Base-by-base conservation (phyloP, 35 echinoderm and acorn worm genomes). In the Ophioderma brevispina region DNA sequence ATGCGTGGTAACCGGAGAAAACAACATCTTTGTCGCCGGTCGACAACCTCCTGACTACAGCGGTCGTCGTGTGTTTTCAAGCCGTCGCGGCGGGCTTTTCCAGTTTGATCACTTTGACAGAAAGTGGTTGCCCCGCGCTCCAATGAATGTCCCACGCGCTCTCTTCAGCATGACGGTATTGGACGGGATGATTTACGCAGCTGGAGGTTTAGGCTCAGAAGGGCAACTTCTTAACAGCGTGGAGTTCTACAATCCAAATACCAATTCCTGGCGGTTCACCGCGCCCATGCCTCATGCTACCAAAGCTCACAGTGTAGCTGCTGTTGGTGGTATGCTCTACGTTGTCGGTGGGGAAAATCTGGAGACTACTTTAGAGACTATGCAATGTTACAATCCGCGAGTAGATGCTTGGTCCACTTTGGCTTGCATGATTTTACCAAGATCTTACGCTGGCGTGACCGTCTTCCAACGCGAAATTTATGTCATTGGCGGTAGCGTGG, bases 21-120 rank as follows among this genome's bases (percentile, higher is more conserved):
- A 99, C 82, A 95, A 95, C 83, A 95, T 99, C 36, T 99, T 86
- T 76, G 91, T 92, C 4, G 91, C 94, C 36, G 93, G 94, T 4
- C 76, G 85, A 76, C 91, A 95, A 63, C 94, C 91, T 21, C 83
- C 90, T 18, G 97, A 99, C 21, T 99, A 89, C 76, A 91, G 87
- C 78, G 84, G 82, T 38, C 87, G 97, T 50, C 97, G 97, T 17
- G 80, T 91, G 63, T 92, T 92, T 77, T 92, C 90, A 31, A 86
- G 90, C 39, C 93, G 96, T 3, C 91, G 94, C 76, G 91, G 97
- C 18, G 97, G 97, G 0, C 91, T 99, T 14, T 99, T 95, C 76
- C 97, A 92, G 15, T 99, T 88, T 80, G 97, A 99, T 85, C 97
- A 95, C 42, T 99, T 99, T 40, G 97, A 99, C 46, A 93, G 84